phyloP scores from a whole-genome alignment of 2,888 invertebrate genomes.

The Endomychus coccineus region DNA sequence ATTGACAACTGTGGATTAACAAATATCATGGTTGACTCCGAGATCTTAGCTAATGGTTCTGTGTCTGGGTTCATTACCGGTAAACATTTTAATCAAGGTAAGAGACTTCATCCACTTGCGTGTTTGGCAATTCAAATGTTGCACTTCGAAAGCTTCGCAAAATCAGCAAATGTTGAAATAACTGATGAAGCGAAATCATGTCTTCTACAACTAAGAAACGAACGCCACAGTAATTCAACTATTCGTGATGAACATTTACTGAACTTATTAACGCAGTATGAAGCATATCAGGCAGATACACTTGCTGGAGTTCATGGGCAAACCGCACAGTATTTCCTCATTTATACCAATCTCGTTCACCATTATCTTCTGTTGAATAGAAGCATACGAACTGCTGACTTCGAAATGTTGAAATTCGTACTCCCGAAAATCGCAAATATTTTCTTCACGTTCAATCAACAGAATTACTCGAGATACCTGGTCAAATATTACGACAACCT shows the following conservation, averaged over 20 bases:
- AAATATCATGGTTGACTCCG: constrained; percentile 19
- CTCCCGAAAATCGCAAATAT: constrained; percentile 29
- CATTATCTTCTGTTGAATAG: constrained; percentile 25
- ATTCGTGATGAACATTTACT: constrained; percentile 4
- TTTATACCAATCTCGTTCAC: constrained; percentile 24
- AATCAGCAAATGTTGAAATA: constrained; percentile 2
- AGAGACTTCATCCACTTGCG: constrained; percentile 20
- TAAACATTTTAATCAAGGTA: constrained; percentile 27
- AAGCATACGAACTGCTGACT: constrained; percentile 28
- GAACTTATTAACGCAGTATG: constrained; percentile 20
- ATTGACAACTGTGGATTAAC: constrained; percentile 21
- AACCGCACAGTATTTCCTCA: constrained; percentile 19
- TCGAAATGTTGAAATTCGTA: constrained; percentile 25
- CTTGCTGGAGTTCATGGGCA: constrained; percentile 26
- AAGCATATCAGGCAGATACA: constrained; percentile 19
- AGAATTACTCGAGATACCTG: constrained; percentile 32
- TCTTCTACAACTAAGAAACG: constrained; percentile 2
- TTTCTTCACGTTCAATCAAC: constrained; percentile 31
- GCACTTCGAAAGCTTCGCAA: constrained; percentile 19
- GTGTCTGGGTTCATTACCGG: constrained; percentile 23
- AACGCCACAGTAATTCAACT: not conserved
- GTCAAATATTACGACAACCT: constrained; percentile 28
- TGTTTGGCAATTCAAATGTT: constrained; percentile 23
- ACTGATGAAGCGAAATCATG: constrained; percentile 1
- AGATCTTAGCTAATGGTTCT: constrained; percentile 23